Percentiles rank a stretch among this genome's conserved stretches.
Conservation (phyloP, 1,140 invertebrate genomes). For the Armadillidium nasatum region DNA sequence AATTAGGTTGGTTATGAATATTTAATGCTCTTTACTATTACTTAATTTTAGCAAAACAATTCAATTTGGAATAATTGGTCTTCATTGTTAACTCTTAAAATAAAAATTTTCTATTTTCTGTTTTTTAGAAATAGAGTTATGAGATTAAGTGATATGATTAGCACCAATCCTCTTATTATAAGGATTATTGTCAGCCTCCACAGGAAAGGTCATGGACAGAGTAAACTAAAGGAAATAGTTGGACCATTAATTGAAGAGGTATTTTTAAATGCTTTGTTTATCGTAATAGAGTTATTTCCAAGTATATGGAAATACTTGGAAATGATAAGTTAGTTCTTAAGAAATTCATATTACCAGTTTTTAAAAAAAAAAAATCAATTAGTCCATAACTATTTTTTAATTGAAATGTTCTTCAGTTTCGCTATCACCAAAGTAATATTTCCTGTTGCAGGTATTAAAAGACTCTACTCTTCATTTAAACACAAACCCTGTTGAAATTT, state of each 20-base stretch:
- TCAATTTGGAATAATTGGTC: no score
- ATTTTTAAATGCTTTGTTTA: neutral
- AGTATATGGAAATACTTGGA: no score
- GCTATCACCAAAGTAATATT: no score
- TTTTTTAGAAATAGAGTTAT: slow-evolving; percentile 62
- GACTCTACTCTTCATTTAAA: slow-evolving; percentile 67
- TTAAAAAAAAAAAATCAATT: no score
- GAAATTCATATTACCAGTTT: no score
- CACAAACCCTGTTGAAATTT: slow-evolving; percentile 74
- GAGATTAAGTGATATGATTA: slow-evolving; percentile 69
- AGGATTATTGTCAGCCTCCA: slow-evolving; percentile 74
- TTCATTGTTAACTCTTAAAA: no score
- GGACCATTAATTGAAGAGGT: slow-evolving; percentile 62
- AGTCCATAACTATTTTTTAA: no score
- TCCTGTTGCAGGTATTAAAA: slow-evolving; percentile 55
- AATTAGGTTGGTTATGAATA: slow-evolving; percentile 55
- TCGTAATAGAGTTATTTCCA: no score
- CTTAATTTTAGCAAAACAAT: no score
- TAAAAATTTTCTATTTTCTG: no score
- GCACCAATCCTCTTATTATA: slow-evolving; percentile 67
- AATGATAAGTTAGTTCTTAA: no score
- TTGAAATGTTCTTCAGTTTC: no score
- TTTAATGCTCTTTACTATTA: neutral
- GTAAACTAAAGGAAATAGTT: slow-evolving; percentile 64
- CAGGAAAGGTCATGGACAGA: slow-evolving; percentile 64